phyloP scores from a whole-genome alignment of 2,113 vertebrate species.

The Columba livia region DNA sequence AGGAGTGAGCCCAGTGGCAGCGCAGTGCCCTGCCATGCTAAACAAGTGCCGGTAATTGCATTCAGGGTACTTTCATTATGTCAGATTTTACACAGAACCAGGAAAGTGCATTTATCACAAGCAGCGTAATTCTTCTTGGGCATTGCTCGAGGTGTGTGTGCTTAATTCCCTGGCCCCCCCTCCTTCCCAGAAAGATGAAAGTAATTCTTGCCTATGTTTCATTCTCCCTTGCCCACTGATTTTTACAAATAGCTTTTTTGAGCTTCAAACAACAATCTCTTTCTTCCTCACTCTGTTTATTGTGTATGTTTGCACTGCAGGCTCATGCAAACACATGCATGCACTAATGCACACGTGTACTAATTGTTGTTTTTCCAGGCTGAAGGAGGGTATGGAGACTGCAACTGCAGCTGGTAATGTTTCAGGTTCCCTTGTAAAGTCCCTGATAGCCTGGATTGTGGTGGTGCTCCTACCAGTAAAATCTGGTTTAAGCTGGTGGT shows the following conservation, averaged over 20 bases:
- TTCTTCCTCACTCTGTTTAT: background rate
- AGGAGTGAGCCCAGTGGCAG: conserved; percentile 69
- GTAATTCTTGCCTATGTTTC: conserved; percentile 27
- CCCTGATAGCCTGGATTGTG: conserved; percentile 47
- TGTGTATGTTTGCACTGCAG: background rate
- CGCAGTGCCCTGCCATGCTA: conserved; percentile 67
- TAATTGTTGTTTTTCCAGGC: conserved; percentile 35
- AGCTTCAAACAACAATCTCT: conserved; percentile 3
- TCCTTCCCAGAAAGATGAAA: conserved; percentile 31
- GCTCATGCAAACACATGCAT: conserved; percentile 23
- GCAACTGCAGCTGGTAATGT: conserved; percentile 9
- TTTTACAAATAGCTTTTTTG: conserved; percentile 43
- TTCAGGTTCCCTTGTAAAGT: conserved; percentile 55
- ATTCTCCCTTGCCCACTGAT: conserved; percentile 9
- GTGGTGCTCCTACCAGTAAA: conserved; percentile 69
- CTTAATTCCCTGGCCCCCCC: conserved; percentile 24
- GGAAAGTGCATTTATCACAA: conserved; percentile 67
- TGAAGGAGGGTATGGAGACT: background rate
- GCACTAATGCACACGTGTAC: background rate
- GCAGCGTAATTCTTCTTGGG: conserved; percentile 37
- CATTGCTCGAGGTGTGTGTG: background rate
- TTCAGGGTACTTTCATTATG: conserved; percentile 76
- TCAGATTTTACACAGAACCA: conserved; percentile 75
- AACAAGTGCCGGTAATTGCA: conserved; percentile 72
- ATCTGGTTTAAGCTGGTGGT: conserved; percentile 73